Base-by-base conservation (phyloP, 2,888 invertebrate species). In the Tenthredo scrophulariae region DNA sequence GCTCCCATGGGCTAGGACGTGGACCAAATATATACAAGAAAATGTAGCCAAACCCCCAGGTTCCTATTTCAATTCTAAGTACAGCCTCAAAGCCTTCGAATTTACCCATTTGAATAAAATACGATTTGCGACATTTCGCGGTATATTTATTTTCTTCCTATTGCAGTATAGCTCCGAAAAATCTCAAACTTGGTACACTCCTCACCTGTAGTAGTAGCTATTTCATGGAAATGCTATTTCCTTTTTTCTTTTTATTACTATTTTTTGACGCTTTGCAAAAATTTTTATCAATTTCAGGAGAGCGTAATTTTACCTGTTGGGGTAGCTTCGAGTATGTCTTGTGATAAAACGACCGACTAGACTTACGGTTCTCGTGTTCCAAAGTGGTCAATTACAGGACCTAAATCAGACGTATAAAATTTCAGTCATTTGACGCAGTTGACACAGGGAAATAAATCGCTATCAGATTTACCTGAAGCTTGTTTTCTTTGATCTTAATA, bases 371-470 rank as follows among this genome's bases (percentile, higher is more conserved):
- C n/a, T 46, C 75, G 22, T 46, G n/a, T 75, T 75, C 37, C 46
- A 43, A 75, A 75, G 40, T 26, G 46, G 40, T 46, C 46, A 46
- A 75, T 46, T 26, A 74, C 26, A 18, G 70, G 33, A 70, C 37
- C 70, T 5, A 37, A 6, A 15, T 74, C 43, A 40, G 9, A 54
- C 7, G 37, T 29, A 54, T 46, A 26, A 15, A 54, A 54, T 54
- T 58, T 54, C 54, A 79, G 79, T 79, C 29, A 58, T 54, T 79
- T 54, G 54, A 79, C 79, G 58, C 37, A n/a, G 54, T 58, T 79
- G 54, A 33, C 77, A 33, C 15, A 7, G 33, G 26, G 70, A 37
- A 58, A 54, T 33, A 33, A 79, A 58, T 54, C 79, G 50, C 13
- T 29, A 54, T 70, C 70, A 37, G 37, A 70, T 70, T 33, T 70